These are phyloP conservation scores for Nemopilema nomurai DNA, from an alignment of 30 jellyfish, hydroid and myxozoan species.

Conservation along the genomic window DNA sequence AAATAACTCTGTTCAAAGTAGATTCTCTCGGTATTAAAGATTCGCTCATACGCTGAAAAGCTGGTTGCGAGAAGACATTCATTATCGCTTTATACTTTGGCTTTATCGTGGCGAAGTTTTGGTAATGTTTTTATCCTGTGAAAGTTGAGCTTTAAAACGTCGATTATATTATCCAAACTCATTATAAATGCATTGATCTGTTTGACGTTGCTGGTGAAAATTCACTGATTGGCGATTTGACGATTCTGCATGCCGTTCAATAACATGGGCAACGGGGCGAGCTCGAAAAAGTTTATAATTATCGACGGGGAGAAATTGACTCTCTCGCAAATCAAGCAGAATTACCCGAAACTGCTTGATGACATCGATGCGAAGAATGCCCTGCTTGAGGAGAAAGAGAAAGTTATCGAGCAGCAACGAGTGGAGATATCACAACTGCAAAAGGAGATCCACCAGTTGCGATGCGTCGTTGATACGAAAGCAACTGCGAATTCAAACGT, in stretches of 20 bases:
- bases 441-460: slow-evolving; percentile 78
- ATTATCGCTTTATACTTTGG: neutral
- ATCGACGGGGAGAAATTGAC: slow-evolving; percentile 82
- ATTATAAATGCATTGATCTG: neutral
- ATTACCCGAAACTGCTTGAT: slow-evolving; percentile 68
- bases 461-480: slow-evolving; percentile 80
- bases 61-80: neutral
- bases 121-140: neutral
- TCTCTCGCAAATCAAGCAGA: slow-evolving; percentile 36
- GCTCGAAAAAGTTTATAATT: slow-evolving; percentile 50
- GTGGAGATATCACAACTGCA: slow-evolving; percentile 59
- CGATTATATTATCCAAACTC: neutral
- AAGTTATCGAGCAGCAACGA: slow-evolving; percentile 49
- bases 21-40: neutral
- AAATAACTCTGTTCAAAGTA: neutral
- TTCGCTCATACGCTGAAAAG: neutral
- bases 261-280: slow-evolving; percentile 96
- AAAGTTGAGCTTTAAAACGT: neutral
- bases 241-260: neutral
- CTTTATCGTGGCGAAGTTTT: neutral
- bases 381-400: slow-evolving; percentile 45
- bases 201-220: too few species aligned
- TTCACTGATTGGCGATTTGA: neutral
- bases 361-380: slow-evolving; percentile 67
- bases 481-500: slow-evolving; percentile 14